phyloP scores from a whole-genome alignment of 1,140 invertebrate species.

The Anoplophora glabripennis region DNA sequence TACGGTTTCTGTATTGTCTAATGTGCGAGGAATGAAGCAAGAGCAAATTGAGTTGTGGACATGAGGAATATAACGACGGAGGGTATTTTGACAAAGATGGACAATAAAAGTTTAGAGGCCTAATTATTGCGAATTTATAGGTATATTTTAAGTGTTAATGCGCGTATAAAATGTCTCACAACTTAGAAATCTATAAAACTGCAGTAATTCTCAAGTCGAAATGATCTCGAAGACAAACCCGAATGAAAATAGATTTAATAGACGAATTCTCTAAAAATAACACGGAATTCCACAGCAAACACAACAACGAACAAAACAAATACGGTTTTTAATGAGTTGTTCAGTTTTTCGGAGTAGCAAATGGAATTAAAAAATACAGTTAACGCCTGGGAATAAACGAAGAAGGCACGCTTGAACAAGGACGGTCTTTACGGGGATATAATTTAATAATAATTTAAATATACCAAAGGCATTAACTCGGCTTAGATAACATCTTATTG shows the following conservation, averaged over 20 bases:
- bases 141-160: neutral
- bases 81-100: too few species aligned
- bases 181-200: slow-evolving; percentile 8
- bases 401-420: neutral
- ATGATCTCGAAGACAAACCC: neutral
- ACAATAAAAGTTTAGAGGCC: too few species aligned
- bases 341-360: too few species aligned
- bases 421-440: slow-evolving; percentile 7
- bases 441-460: slow-evolving; percentile 14
- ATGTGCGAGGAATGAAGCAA: too few species aligned
- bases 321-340: too few species aligned
- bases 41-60: neutral
- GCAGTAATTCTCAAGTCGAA: neutral
- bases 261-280: neutral
- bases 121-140: neutral
- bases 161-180: neutral
- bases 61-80: too few species aligned
- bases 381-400: too few species aligned
- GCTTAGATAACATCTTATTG: slow-evolving; percentile 12
- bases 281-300: too few species aligned
- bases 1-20: too few species aligned
- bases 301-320: too few species aligned
- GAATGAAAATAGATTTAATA: slow-evolving; percentile 11
- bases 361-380: too few species aligned
- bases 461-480: slow-evolving; percentile 7